Evolutionary conservation across 1,140 invertebrate species (phyloP).

Genomic region (Drosophila watanabei): DNA sequence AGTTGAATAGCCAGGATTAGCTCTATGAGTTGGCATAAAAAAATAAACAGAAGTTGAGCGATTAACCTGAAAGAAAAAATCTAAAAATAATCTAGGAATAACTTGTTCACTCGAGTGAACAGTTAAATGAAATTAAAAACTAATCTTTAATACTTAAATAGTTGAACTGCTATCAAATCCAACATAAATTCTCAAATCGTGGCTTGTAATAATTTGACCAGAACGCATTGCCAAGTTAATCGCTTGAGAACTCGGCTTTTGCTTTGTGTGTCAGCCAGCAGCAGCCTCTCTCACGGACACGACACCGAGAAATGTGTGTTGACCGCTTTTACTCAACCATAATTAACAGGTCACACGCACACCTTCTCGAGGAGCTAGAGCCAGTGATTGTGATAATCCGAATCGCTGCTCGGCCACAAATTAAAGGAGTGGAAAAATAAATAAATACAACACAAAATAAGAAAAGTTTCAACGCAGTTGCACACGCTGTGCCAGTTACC

Average conservation of each 20-base stretch:
- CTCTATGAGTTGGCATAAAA: background rate
- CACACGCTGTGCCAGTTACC: slow-evolving; percentile 70
- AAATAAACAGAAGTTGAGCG: slow-evolving; percentile 14
- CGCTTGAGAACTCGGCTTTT: slow-evolving; percentile 22
- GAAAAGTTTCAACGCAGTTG: slow-evolving; percentile 31
- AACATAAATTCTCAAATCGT: slow-evolving; percentile 21
- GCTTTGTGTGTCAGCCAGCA: slow-evolving; percentile 53
- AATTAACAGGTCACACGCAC: slow-evolving; percentile 79
- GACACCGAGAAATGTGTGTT: slow-evolving; percentile 11
- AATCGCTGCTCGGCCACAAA: slow-evolving; percentile 15
- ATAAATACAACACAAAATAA: slow-evolving; percentile 1
- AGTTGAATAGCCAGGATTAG: slow-evolving; percentile 44
- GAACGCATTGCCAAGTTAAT: slow-evolving; percentile 47
- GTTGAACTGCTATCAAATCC: slow-evolving; percentile 1
- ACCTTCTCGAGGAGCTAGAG: slow-evolving; percentile 1
- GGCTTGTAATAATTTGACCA: slow-evolving; percentile 26
- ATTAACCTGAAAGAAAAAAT: slow-evolving; percentile 2
- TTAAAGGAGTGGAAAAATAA: slow-evolving; percentile 15
- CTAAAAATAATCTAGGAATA: background rate
- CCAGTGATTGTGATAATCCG: slow-evolving; percentile 25
- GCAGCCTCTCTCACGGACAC: slow-evolving; percentile 10
- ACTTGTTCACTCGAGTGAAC: background rate
- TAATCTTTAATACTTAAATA: background rate
- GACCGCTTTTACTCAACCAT: slow-evolving; percentile 70
- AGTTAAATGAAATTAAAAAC: background rate